Evolutionary conservation across 2,888 invertebrate genomes (phyloP).

Genomic region (Drosophila ezoana): DNA sequence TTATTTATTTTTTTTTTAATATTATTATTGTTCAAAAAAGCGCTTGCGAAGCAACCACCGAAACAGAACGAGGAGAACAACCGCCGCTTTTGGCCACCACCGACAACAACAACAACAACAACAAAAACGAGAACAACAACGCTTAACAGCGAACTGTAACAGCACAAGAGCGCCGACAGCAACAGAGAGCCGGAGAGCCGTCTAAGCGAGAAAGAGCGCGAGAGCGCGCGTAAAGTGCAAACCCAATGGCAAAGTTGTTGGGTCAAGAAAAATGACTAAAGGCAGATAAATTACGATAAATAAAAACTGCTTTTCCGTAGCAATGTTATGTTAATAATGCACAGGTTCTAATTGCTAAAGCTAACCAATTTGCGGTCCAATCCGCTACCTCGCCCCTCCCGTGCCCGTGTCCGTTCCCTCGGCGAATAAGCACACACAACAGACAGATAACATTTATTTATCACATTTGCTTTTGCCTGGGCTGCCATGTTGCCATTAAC

Average conservation of each 20-base stretch:
- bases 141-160: conserved; percentile 22
- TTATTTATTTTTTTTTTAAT: background rate
- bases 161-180: conserved; percentile 25
- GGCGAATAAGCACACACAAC: background rate
- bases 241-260: conserved; percentile 44
- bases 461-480: conserved; percentile 9
- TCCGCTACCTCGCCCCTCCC: background rate
- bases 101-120: conserved; percentile 37
- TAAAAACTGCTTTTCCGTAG: background rate
- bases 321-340: conserved; percentile 13
- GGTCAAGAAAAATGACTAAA: conserved; percentile 3
- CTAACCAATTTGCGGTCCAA: conserved; percentile 16
- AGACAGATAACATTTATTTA: conserved; percentile 29
- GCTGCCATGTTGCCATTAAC: conserved; percentile 38
- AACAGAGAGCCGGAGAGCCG: conserved; percentile 25
- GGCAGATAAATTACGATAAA: background rate
- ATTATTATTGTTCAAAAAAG: conserved; percentile 12
- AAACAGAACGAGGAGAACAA: conserved; percentile 43
- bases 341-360: conserved; percentile 35
- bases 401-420: background rate
- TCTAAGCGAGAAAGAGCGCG: background rate
- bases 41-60: conserved; percentile 45
- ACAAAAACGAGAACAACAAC: background rate
- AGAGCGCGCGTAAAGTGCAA: conserved; percentile 12
- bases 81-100: conserved; percentile 38